Percentiles rank a stretch among this genome's conserved stretches.
Evolutionary conservation across 2,113 vertebrate genomes (phyloP).

Genomic region (Halcyon senegalensis): DNA sequence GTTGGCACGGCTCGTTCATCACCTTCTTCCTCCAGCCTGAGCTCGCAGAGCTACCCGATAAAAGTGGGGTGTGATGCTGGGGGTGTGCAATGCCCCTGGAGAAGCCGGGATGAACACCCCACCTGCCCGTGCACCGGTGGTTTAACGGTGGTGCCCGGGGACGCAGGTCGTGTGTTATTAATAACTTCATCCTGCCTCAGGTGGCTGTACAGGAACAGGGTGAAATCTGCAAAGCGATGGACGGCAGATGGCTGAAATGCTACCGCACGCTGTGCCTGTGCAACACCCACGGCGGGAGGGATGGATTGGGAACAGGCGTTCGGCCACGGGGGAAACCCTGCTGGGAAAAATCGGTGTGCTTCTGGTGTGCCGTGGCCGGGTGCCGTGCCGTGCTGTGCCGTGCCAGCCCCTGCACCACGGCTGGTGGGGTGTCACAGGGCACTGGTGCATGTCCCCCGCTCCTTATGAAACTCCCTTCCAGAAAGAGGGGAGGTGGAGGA

Average conservation of each 20-base stretch:
- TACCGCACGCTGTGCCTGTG: not conserved
- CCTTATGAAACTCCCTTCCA: not conserved
- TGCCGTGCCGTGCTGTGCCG: accelerated
- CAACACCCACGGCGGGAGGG: not conserved
- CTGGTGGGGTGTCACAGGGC: not conserved
- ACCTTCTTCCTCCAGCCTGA: not conserved
- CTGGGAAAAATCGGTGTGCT: not conserved
- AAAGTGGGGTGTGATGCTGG: accelerated
- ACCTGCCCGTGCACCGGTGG: accelerated
- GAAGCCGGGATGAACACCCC: not conserved
- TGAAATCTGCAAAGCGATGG: not conserved
- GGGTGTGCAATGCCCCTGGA: accelerated
- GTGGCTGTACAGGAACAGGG: not conserved
- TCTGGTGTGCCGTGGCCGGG: accelerated
- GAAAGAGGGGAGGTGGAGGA: not conserved
- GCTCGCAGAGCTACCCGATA: not conserved
- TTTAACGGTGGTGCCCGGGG: accelerated
- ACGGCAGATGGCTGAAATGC: not conserved
- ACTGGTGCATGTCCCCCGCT: accelerated
- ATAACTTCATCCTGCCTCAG: not conserved
- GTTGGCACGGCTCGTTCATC: not conserved
- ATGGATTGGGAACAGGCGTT: accelerated
- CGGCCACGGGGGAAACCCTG: not conserved
- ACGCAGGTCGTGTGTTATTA: accelerated
- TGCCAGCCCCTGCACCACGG: not conserved